Evolutionary conservation across 1,140 invertebrate genomes (phyloP), one percentile per base, ranked within the genome.

Genomic region (Temnothorax longispinosus): DNA sequence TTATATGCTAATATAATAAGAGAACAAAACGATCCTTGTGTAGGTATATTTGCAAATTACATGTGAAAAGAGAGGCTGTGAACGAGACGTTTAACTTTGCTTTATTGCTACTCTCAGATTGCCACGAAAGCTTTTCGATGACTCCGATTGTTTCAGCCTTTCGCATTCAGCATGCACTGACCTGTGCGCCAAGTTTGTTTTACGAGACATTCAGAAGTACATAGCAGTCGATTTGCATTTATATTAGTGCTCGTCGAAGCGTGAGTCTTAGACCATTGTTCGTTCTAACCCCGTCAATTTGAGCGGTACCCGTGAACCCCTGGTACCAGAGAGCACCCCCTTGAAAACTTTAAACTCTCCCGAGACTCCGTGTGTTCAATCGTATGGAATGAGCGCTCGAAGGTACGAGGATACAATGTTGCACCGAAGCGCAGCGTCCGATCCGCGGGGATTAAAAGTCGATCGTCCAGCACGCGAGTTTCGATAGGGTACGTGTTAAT

Each of bases 191-290:
- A 80, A 65, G 85, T 91, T 90, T 90, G 89, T 91, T 91, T 90
- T 89, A 90, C 89, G 75, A 85, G 87, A 91, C 84, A 89, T 85
- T 85, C 89, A 81, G 80, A 91, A 89, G 75, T 74, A 86, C 88
- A 82, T 93, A 92, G 92, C 91, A 87, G 87, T 88, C 88, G 89
- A 93, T 93, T 93, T 93, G 91, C 92, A 93, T 93, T 93, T 93
- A 93, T 93, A 93, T 93, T 93, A 93, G 90, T 89, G 91, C 88
- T 87, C 88, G 84, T 67, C 82, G 91, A 78, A 88, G 87, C 85
- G 90, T 86, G 85, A 85, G 81, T 85, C 85, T 89, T 91, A 78
- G 81, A 85, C 90, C 71, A 90, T 93, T 92, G 91, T 92, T 89
- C 88, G 80, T 69, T 44, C 69, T 87, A 35, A 64, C 85, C 89